Conservation (phyloP, 2,113 vertebrate genomes). For the Cinclus mexicanus region DNA sequence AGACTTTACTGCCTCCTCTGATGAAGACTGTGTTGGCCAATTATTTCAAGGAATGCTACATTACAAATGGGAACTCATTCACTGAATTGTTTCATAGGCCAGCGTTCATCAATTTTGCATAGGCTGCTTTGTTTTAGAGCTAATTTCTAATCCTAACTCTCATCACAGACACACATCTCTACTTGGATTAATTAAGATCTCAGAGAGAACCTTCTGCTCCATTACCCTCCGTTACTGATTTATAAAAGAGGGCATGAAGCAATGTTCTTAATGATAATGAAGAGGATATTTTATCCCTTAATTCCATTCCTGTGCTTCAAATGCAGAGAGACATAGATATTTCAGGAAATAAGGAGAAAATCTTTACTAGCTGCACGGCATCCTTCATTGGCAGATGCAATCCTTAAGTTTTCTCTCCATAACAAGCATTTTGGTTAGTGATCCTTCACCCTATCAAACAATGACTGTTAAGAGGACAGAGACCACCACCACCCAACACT, state of each 20-base stretch:
- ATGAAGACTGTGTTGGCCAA: neutral
- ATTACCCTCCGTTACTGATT: constrained; percentile 36
- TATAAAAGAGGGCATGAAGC: constrained; percentile 11
- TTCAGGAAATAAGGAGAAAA: neutral
- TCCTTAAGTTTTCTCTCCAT: neutral
- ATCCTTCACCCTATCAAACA: neutral
- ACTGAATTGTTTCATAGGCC: constrained; percentile 2
- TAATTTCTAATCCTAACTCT: constrained; percentile 38
- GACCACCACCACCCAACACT: neutral
- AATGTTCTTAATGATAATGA: constrained; percentile 26
- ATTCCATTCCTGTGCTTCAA: neutral
- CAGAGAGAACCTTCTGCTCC: constrained; percentile 35
- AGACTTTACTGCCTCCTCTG: neutral
- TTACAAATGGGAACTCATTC: constrained; percentile 17
- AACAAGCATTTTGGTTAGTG: neutral
- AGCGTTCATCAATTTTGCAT: neutral
- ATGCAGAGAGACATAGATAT: neutral
- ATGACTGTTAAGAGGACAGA: neutral
- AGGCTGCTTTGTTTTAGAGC: neutral
- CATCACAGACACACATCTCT: constrained; percentile 14
- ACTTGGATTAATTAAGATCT: constrained; percentile 45
- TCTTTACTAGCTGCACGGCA: neutral
- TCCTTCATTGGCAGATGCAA: neutral
- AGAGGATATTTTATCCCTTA: neutral
- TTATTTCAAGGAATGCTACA: constrained; percentile 21